Evolutionary conservation across 2,888 invertebrate genomes (phyloP), one percentile per base, ranked within the genome.

Genomic region (Dasysyrphus tricinctus): DNA sequence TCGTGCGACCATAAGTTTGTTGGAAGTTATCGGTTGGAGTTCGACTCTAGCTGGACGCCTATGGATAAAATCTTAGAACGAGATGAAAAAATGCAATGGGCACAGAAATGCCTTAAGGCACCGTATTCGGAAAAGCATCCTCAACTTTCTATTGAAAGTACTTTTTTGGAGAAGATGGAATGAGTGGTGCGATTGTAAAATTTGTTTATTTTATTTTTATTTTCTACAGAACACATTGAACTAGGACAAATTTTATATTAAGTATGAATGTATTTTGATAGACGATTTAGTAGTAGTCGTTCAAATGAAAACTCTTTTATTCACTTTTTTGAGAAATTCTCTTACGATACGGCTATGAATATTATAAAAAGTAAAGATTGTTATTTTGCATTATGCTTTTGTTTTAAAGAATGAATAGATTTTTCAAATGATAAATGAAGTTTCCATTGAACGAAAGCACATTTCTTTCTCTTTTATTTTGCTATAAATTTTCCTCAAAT

Each of bases 21-120:
- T 59, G 96, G 95, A 12, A 94, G 95, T 29, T 96, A 94, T 90
- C 93, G 95, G 89, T 92, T 96, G 67, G 96, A 96, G 90, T 92
- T 93, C 54, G 96, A 97, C 91, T 93, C 94, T 89, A 95, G 95
- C 11, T 97, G 96, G 96, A 96, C 96, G 1, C 93, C 95, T 1
- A 89, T 93, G 61, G 93, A 94, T 19, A 91, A 93, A 88, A 91
- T 93, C 29, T 88, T 90, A 16, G 89, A 90, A n/a, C 91, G 91
- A 49, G 91, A 93, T 78, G 89, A 91, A 34, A 90, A 90, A 79
- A 81, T 90, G 0, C 88, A 89, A 51, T 91, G 90, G 90, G 90
- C 91, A 5, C 89, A 90, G 4, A 88, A 89, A 47, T 85, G 85
- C 8, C 85, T 85, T 0, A 85, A 59, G n/a, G 51, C 81, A 0